These are phyloP conservation scores for Trichechus manatus DNA, from an alignment of 2,113 vertebrate genomes.

Conservation along the genomic window DNA sequence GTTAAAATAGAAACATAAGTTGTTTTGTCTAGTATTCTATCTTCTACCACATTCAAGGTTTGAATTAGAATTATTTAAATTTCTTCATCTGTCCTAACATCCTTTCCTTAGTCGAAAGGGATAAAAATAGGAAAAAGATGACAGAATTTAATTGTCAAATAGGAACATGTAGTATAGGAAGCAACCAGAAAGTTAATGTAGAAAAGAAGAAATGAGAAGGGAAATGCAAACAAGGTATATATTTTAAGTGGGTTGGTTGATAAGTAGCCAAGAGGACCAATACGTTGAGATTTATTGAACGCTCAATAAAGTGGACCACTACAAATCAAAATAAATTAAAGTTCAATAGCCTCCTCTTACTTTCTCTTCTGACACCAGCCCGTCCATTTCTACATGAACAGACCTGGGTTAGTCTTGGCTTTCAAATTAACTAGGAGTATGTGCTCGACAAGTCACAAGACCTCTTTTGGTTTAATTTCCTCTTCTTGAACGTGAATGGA, in stretches of 20 bases:
- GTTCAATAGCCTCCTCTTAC: accelerated
- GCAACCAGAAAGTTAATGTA: neutral
- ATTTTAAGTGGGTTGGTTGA: accelerated
- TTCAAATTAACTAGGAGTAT: too few species aligned
- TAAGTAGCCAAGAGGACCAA: accelerated
- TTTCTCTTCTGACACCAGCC: neutral
- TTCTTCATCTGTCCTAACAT: neutral
- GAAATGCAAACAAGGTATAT: accelerated
- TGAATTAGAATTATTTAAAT: neutral
- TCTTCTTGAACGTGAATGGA: neutral
- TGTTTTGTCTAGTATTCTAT: neutral
- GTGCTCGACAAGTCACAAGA: too few species aligned
- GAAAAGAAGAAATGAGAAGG: neutral
- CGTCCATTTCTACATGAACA: accelerated
- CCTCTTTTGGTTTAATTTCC: too few species aligned
- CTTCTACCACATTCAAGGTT: neutral
- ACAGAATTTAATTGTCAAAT: neutral
- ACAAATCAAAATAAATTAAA: accelerated
- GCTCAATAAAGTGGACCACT: too few species aligned
- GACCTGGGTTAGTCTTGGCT: neutral
- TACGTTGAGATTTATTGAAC: accelerated
- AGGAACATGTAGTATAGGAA: neutral
- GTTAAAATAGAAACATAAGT: neutral
- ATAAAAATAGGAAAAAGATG: neutral
- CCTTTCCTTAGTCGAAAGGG: neutral